Conservation (phyloP, 1,140 invertebrate species). For the Diabrotica undecimpunctata region DNA sequence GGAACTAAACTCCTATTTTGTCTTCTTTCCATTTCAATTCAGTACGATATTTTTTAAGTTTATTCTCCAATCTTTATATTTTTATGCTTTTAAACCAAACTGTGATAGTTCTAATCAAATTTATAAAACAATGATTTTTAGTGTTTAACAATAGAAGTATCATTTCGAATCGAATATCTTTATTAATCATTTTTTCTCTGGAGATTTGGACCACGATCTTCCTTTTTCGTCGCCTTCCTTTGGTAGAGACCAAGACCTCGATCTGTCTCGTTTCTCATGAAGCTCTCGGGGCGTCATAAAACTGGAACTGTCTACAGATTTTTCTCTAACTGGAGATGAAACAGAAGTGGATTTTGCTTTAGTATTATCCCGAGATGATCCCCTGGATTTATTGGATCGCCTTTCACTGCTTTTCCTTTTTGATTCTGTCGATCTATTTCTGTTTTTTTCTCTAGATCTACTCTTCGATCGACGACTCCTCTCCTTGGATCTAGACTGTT, state of each 20-base stretch:
- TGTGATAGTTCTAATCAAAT: too few species aligned
- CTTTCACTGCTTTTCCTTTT: not conserved
- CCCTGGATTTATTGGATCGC: not conserved
- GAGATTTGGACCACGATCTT: constrained; percentile 39
- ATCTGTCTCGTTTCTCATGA: constrained; percentile 29
- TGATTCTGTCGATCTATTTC: constrained; percentile 36
- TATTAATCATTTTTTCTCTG: constrained; percentile 17
- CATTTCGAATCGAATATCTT: too few species aligned
- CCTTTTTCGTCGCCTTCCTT: constrained; percentile 28
- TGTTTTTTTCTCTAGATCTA: constrained; percentile 23
- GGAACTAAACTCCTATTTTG: too few species aligned
- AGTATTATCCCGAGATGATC: not conserved
- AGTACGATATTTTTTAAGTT: too few species aligned
- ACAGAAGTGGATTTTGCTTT: not conserved
- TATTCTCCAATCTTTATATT: too few species aligned
- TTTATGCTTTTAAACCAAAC: too few species aligned
- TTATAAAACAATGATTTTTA: too few species aligned
- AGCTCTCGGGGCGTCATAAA: constrained; percentile 40
- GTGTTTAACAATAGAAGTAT: too few species aligned
- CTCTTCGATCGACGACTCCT: constrained; percentile 27
- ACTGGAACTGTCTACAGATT: constrained; percentile 39
- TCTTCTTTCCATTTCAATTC: too few species aligned
- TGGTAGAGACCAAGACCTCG: constrained; percentile 41
- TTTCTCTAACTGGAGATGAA: constrained; percentile 16
- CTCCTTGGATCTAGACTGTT: constrained; percentile 37